These are phyloP conservation scores for Diacarnus erythraeanus DNA, from an alignment of 37 sponge, comb jelly and placozoan genomes.

Conservation along the genomic window DNA sequence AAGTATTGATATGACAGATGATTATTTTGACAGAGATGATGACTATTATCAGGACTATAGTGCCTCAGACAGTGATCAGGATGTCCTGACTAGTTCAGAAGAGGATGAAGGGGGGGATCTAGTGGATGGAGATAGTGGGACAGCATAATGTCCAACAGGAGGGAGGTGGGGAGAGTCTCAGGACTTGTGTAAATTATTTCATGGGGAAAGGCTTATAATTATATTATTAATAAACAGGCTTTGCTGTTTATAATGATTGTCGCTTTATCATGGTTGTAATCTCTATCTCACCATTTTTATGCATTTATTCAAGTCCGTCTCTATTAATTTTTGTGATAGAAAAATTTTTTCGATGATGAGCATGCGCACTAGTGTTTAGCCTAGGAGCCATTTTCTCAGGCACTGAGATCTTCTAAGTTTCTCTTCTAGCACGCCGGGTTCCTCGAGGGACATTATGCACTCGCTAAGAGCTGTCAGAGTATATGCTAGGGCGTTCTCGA, in stretches of 20 bases:
- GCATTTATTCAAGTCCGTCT: conserved; percentile 1
- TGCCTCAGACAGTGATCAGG: conserved; percentile 28
- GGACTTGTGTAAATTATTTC: too few species aligned
- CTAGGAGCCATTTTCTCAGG: conserved; percentile 9
- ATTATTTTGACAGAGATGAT: conserved; percentile 59
- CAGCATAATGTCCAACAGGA: conserved; percentile 31
- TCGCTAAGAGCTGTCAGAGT: conserved; percentile 49
- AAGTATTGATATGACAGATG: conserved; percentile 60
- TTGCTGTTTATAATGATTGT: background rate
- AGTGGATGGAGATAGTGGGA: conserved; percentile 62
- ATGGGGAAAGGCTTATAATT: background rate
- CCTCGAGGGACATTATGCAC: conserved; percentile 40
- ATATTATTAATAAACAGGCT: background rate
- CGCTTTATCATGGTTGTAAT: conserved; percentile 2
- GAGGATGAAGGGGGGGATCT: conserved; percentile 7
- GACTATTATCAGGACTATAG: conserved; percentile 83
- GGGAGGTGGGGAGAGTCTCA: background rate
- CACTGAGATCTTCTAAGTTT: too few species aligned
- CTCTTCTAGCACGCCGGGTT: too few species aligned
- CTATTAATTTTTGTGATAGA: background rate
- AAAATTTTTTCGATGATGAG: background rate
- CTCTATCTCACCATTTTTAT: background rate
- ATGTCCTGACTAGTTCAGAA: conserved; percentile 2
- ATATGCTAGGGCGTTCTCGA: conserved; percentile 17
- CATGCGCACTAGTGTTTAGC: conserved; percentile 12